A percentile compares a stretch with the other conserved stretches of the same genome.
phyloP scores from a whole-genome alignment of 2,113 vertebrate species.

The Petaurus breviceps region DNA sequence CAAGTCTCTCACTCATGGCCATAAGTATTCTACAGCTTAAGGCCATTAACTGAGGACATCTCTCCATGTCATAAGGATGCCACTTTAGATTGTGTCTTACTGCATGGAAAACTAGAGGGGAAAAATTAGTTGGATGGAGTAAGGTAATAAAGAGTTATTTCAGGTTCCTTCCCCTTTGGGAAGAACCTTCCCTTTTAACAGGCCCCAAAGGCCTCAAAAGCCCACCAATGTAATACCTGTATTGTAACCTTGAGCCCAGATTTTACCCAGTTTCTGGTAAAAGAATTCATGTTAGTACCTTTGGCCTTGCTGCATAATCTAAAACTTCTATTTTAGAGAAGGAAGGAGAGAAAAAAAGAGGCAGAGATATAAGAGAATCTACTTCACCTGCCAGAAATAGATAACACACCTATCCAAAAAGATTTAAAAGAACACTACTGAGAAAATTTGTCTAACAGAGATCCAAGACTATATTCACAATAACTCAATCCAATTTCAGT shows the following conservation, averaged over 20 bases:
- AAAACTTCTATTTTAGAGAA: not conserved
- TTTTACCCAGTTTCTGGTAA: not conserved
- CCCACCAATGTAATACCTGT: not conserved
- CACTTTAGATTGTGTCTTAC: conserved; percentile 26
- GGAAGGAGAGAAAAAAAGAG: conserved; percentile 24
- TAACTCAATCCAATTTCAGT: conserved; percentile 72
- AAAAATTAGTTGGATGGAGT: not conserved
- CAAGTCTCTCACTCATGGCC: not conserved
- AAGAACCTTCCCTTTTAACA: not conserved
- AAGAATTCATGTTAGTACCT: not conserved
- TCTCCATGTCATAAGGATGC: not conserved
- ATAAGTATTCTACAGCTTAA: not conserved
- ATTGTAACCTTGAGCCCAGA: not conserved
- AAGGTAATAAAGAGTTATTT: conserved; percentile 18
- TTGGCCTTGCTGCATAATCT: not conserved
- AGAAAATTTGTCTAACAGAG: conserved; percentile 29
- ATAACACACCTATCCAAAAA: not conserved
- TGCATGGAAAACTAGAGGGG: not conserved
- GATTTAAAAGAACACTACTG: conserved; percentile 27
- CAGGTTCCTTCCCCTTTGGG: not conserved
- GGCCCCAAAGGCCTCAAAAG: not conserved
- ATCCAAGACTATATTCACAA: conserved; percentile 24
- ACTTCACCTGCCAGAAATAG: conserved; percentile 21
- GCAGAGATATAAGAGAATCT: conserved; percentile 30
- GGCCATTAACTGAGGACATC: not conserved